Evolutionary conservation across 2,113 vertebrate species (phyloP).

Genomic region (Ailurus styani): DNA sequence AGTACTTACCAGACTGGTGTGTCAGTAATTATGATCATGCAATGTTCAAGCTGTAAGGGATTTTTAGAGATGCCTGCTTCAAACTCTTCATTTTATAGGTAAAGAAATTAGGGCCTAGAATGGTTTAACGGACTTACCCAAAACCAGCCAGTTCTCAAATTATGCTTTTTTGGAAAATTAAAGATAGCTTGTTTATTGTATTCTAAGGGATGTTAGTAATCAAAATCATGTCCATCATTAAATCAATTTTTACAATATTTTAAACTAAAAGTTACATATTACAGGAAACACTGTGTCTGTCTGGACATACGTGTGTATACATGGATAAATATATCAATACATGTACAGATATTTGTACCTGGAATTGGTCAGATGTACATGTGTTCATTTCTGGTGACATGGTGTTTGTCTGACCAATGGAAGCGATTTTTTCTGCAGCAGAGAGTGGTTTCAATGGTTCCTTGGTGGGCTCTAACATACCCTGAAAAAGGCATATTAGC

Average conservation of each 20-base stretch:
- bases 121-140: conserved; percentile 31
- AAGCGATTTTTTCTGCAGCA: conserved; percentile 91
- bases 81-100: not conserved
- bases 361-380: conserved; percentile 87
- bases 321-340: not conserved
- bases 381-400: conserved; percentile 83
- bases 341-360: conserved; percentile 82
- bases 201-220: conserved; percentile 1
- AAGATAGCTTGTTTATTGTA: conserved; percentile 36
- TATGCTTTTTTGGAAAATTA: conserved; percentile 44
- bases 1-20: conserved; percentile 13
- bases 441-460: conserved; percentile 89
- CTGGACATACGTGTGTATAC: not conserved
- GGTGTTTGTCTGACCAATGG: conserved; percentile 87
- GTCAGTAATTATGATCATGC: not conserved
- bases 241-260: conserved; percentile 36
- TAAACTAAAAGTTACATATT: not conserved
- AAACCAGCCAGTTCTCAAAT: not conserved
- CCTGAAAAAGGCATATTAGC: conserved; percentile 79
- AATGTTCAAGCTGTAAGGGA: not conserved
- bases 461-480: conserved; percentile 95
- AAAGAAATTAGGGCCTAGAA: not conserved
- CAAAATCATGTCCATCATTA: not conserved
- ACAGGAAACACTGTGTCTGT: not conserved
- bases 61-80: not conserved